Evolutionary conservation across 2,797 vertebrate genomes (phyloP).

Genomic region (Astyanax mexicanus): DNA sequence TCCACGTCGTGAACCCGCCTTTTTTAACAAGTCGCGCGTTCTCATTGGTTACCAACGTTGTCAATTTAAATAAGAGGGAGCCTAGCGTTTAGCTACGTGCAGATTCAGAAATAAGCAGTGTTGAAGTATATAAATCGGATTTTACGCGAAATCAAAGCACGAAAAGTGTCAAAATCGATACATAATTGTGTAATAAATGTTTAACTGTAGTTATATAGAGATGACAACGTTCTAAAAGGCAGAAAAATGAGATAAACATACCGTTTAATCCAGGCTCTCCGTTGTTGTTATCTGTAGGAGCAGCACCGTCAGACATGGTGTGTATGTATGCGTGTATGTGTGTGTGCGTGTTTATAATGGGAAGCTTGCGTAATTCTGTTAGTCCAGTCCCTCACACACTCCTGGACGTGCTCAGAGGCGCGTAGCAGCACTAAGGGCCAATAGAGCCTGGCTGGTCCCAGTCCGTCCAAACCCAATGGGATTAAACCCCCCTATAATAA

Average conservation of each 20-base stretch:
- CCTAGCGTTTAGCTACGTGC: not conserved
- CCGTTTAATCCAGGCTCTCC: conserved; percentile 82
- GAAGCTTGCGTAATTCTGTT: conserved; percentile 65
- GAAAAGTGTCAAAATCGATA: conserved; percentile 37
- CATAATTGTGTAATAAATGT: rapidly evolving
- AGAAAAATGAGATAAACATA: conserved; percentile 46
- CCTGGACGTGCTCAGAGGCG: conserved; percentile 62
- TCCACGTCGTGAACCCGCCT: conserved; percentile 15
- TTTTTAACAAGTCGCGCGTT: not conserved
- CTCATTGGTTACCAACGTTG: conserved; percentile 36
- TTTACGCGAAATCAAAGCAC: conserved; percentile 57
- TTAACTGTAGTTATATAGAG: not conserved
- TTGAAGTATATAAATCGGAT: conserved; percentile 36
- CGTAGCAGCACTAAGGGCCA: conserved; percentile 21
- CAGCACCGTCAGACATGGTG: conserved; percentile 75
- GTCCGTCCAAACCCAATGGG: too few relatives aligned
- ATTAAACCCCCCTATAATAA: too few relatives aligned
- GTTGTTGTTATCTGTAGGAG: conserved; percentile 72
- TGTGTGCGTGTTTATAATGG: too few relatives aligned
- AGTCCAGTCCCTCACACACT: conserved; percentile 57
- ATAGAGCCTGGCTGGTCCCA: too few relatives aligned
- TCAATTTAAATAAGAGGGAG: conserved; percentile 26
- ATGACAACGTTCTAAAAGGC: conserved; percentile 3
- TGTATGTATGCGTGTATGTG: conserved; percentile 36
- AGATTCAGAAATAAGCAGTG: too few relatives aligned